Percentiles rank a stretch among this genome's conserved stretches.
These are phyloP conservation scores for Oreochromis niloticus DNA, from an alignment of 2,113 vertebrate species.

Conservation along the genomic window DNA sequence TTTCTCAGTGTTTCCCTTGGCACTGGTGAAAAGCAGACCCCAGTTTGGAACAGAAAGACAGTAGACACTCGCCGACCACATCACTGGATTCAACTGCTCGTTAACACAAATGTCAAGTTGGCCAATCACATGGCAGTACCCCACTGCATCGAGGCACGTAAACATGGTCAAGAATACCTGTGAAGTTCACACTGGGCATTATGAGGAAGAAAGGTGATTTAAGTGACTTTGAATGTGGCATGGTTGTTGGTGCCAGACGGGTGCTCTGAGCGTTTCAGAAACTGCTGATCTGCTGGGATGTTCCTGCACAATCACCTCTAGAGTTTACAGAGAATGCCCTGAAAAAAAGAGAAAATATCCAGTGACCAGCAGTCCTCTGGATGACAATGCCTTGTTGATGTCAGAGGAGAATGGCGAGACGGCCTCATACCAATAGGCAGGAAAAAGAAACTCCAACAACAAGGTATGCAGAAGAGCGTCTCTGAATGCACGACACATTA, in stretches of 20 bases:
- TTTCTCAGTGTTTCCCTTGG: conserved; percentile 6
- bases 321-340: not conserved
- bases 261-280: not conserved
- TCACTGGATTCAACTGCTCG: not conserved
- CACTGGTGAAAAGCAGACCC: conserved; percentile 4
- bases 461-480: not conserved
- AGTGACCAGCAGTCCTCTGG: not conserved
- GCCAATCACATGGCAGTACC: not conserved
- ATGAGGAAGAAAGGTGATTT: not conserved
- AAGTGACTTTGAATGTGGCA: not conserved
- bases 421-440: not conserved
- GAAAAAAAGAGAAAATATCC: not conserved
- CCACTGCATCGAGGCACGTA: not conserved
- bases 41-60: not conserved
- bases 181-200: not conserved
- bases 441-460: not conserved
- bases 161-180: not conserved
- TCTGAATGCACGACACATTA: not conserved
- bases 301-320: not conserved
- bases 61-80: not conserved
- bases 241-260: not conserved
- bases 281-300: not conserved
- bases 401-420: not conserved
- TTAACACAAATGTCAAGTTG: not conserved
- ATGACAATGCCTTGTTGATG: not conserved